Evolutionary conservation across 2,888 invertebrate species (phyloP).

Genomic region (Drosophila siamana): DNA sequence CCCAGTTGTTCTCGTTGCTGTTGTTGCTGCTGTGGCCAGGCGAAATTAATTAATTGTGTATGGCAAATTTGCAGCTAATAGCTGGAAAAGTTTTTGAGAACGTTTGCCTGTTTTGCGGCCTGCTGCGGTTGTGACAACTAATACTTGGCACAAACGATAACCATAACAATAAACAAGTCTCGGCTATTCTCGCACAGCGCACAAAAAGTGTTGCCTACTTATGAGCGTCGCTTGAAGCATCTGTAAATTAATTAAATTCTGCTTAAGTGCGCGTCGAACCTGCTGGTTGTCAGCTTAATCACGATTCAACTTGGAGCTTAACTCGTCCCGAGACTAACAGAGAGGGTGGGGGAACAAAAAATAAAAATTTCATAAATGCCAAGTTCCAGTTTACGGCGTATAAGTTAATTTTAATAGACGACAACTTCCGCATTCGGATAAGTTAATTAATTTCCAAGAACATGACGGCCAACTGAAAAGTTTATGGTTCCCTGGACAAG

Average conservation of each 20-base stretch:
- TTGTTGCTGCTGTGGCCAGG: conserved; percentile 35
- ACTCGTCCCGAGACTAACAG: too few species aligned
- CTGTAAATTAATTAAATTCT: conserved; percentile 64
- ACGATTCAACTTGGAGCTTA: neutral
- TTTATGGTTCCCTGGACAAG: conserved; percentile 49
- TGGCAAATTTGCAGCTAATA: conserved; percentile 79
- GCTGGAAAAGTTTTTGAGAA: conserved; percentile 61
- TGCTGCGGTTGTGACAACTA: conserved; percentile 63
- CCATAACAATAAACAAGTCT: conserved; percentile 1
- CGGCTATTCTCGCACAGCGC: neutral
- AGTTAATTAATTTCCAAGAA: conserved; percentile 75
- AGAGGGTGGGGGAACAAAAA: conserved; percentile 12
- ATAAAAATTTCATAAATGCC: conserved; percentile 33
- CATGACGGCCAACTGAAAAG: conserved; percentile 50
- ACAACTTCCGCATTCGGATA: conserved; percentile 63
- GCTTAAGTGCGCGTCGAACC: conserved; percentile 34
- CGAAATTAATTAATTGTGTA: conserved; percentile 79
- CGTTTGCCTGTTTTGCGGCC: conserved; percentile 58
- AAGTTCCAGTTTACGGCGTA: conserved; percentile 23
- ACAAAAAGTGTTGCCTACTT: conserved; percentile 46
- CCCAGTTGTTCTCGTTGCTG: conserved; percentile 10
- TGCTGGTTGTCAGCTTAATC: conserved; percentile 15
- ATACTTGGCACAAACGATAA: conserved; percentile 14
- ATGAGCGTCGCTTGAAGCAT: conserved; percentile 25
- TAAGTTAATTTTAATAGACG: conserved; percentile 56